Percentiles rank a stretch among this genome's conserved stretches.
Evolutionary conservation across 37 sponge, comb jelly and placozoan species (phyloP).

Genomic region (Tethya wilhelma): DNA sequence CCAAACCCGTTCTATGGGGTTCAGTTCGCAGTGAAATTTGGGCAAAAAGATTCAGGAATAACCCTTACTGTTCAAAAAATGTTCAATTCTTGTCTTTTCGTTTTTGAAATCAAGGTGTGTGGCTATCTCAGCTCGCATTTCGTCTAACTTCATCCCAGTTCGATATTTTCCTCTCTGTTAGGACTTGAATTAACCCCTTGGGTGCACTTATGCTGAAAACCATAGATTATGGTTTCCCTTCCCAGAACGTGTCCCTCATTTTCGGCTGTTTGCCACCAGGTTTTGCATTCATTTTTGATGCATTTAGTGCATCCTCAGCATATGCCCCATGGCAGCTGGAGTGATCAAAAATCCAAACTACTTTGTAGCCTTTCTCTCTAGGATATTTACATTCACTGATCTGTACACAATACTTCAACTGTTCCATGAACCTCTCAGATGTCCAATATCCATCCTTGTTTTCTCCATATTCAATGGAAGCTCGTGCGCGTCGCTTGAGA

Average conservation of each 20-base stretch:
- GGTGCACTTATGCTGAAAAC: neutral
- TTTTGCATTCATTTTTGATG: constrained; percentile 28
- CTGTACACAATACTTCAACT: constrained; percentile 12
- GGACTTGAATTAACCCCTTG: constrained; percentile 26
- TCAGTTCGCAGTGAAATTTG: constrained; percentile 27
- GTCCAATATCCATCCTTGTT: constrained; percentile 28
- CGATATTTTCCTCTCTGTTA: constrained; percentile 20
- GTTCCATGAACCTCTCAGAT: constrained; percentile 19
- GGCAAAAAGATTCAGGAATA: constrained; percentile 14
- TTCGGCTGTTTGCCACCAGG: constrained; percentile 29
- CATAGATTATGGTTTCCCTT: constrained; percentile 10
- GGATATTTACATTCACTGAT: constrained; percentile 52
- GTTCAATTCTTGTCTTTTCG: constrained; percentile 30
- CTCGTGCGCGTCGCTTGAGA: neutral
- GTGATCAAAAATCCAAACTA: constrained; percentile 42
- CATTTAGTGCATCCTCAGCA: constrained; percentile 30
- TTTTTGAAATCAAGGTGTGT: constrained; percentile 35
- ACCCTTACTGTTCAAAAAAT: constrained; percentile 8
- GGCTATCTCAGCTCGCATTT: constrained; percentile 20
- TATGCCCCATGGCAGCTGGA: constrained; percentile 33
- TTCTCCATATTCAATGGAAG: constrained; percentile 29
- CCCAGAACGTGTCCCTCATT: constrained; percentile 13
- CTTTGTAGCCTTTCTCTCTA: constrained; percentile 9
- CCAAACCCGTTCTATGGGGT: constrained; percentile 29
- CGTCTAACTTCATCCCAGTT: neutral